Evolutionary conservation across 1,140 invertebrate genomes (phyloP).

Genomic region (Drosophila navojoa): DNA sequence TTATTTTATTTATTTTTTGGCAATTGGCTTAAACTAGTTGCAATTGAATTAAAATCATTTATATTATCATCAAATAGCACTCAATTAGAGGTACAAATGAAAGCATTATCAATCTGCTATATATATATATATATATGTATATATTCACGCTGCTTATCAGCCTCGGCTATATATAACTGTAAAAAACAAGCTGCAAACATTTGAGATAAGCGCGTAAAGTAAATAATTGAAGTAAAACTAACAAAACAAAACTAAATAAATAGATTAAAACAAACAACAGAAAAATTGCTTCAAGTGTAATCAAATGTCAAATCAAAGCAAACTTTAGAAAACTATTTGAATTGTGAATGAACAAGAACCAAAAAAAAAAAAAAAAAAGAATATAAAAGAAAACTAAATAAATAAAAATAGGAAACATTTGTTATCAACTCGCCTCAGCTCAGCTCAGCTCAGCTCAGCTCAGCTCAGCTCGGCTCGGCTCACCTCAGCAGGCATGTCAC

Average conservation of each 20-base stretch:
- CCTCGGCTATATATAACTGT: not conserved
- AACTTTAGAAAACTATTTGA: not conserved
- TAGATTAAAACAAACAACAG: not conserved
- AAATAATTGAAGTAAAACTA: not conserved
- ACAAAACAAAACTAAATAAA: not conserved
- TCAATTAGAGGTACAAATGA: not conserved
- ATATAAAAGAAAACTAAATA: not conserved
- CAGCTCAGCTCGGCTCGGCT: not conserved
- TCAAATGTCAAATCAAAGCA: constrained; percentile 8
- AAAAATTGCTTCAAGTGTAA: constrained; percentile 2
- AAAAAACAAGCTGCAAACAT: not conserved
- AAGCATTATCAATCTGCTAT: not conserved
- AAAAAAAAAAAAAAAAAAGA: no score
- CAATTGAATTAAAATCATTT: no score
- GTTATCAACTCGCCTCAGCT: not conserved
- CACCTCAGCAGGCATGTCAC: not conserved
- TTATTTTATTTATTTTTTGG: not conserved
- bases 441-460: no score
- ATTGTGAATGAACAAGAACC: constrained; percentile 23
- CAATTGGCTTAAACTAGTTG: no score
- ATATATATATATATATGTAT: constrained; percentile 1
- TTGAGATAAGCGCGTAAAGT: constrained; percentile 13
- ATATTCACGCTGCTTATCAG: constrained; percentile 2
- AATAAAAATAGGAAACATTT: not conserved
- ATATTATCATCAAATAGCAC: not conserved